Conservation (phyloP, 2,888 invertebrate genomes). For the Phortica okadai region DNA sequence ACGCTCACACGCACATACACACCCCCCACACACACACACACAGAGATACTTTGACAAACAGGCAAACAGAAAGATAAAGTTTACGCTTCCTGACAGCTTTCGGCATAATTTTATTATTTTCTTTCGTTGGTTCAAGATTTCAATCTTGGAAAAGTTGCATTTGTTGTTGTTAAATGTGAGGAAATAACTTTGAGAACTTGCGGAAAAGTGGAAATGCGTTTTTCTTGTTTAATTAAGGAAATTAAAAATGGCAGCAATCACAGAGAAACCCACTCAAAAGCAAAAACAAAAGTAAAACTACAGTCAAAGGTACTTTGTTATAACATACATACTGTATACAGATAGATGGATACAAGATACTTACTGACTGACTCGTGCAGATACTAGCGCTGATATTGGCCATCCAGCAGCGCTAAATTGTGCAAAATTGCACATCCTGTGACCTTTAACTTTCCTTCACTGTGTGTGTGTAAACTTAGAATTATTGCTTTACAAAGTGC, state of each 20-base stretch:
- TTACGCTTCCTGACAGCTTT: slow-evolving; percentile 4
- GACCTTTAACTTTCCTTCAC: background rate
- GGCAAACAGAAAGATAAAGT: slow-evolving; percentile 2
- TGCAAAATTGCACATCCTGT: background rate
- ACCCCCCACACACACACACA: slow-evolving; percentile 51
- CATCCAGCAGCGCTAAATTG: too few species aligned
- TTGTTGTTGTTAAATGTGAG: background rate
- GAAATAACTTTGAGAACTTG: background rate
- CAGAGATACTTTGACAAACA: background rate
- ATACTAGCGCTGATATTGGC: background rate
- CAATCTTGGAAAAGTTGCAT: background rate
- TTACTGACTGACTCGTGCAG: background rate
- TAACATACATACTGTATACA: too few species aligned
- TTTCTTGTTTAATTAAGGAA: slow-evolving; percentile 16
- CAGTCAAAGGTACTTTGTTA: background rate
- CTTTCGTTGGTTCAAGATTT: background rate
- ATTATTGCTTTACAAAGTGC: background rate
- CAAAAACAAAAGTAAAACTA: background rate
- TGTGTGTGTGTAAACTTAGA: background rate
- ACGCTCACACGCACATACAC: background rate
- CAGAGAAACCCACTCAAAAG: background rate
- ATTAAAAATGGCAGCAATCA: background rate
- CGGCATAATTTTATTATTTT: slow-evolving; percentile 17
- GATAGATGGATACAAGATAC: too few species aligned
- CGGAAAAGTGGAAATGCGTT: background rate